These are phyloP conservation scores for Bugula neritina DNA, from an alignment of 2,888 invertebrate species.

Conservation along the genomic window DNA sequence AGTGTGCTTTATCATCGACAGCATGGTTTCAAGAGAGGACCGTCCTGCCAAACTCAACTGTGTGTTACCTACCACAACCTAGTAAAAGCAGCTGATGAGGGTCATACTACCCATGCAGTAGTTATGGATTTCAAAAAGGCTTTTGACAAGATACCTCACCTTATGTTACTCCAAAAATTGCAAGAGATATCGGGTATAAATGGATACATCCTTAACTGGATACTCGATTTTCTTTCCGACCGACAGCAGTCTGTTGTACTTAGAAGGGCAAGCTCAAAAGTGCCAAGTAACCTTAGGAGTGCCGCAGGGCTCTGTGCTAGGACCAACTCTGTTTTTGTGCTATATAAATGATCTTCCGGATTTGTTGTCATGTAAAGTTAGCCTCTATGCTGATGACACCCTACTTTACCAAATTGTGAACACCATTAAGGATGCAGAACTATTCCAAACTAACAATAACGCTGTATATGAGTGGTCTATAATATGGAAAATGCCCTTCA, in stretches of 20 bases:
- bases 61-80: slow-evolving; percentile 2
- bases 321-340: not conserved
- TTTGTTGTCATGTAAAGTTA: not conserved
- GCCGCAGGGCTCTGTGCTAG: not conserved
- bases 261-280: not conserved
- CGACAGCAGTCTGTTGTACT: not conserved
- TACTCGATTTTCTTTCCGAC: not conserved
- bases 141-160: not conserved
- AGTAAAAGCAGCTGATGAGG: not conserved
- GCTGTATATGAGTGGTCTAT: not conserved
- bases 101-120: not conserved
- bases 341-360: slow-evolving; percentile 3
- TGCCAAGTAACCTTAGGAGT: not conserved
- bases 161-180: not conserved
- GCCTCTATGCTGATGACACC: slow-evolving; percentile 17
- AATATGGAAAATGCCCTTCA: not conserved
- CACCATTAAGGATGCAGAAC: not conserved
- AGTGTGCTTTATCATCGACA: not conserved
- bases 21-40: not conserved
- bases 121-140: slow-evolving; percentile 15
- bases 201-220: not conserved
- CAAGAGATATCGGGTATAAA: not conserved
- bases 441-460: not conserved
- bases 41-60: slow-evolving; percentile 13
- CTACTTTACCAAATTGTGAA: not conserved